Evolutionary conservation across 2,113 vertebrate species (phyloP).

Genomic region (Thryonomys swinderianus): DNA sequence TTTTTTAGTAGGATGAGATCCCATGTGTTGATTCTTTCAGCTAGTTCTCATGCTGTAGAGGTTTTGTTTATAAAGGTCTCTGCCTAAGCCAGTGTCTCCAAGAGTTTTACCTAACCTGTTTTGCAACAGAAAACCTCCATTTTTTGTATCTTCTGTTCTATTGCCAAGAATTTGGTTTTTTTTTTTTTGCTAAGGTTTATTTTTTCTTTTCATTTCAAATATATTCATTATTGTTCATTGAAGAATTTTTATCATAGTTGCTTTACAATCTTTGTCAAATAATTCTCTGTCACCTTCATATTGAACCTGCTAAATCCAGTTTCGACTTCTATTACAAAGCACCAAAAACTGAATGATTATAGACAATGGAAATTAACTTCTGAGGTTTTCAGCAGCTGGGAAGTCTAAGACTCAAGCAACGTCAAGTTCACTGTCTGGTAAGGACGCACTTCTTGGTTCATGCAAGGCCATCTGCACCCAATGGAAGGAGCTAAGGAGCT

Average conservation of each 20-base stretch:
- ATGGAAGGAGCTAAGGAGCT: background rate
- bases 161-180: background rate
- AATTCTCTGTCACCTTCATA: background rate
- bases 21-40: too few species aligned
- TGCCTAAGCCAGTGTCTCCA: too few species aligned
- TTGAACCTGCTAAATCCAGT: background rate
- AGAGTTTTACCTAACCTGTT: too few species aligned
- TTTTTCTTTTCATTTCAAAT: background rate
- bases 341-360: background rate
- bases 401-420: background rate
- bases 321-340: background rate
- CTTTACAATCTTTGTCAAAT: background rate
- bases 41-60: too few species aligned
- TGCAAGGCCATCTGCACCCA: background rate
- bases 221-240: background rate
- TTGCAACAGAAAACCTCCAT: too few species aligned
- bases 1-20: too few species aligned
- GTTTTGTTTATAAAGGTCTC: too few species aligned
- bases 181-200: background rate
- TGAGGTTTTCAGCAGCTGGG: background rate
- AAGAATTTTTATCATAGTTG: background rate
- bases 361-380: background rate
- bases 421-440: background rate
- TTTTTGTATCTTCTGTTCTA: background rate
- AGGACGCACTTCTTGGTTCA: too few species aligned